These are phyloP conservation scores for Atta colombica DNA, from an alignment of 1,140 invertebrate genomes.

Conservation along the genomic window DNA sequence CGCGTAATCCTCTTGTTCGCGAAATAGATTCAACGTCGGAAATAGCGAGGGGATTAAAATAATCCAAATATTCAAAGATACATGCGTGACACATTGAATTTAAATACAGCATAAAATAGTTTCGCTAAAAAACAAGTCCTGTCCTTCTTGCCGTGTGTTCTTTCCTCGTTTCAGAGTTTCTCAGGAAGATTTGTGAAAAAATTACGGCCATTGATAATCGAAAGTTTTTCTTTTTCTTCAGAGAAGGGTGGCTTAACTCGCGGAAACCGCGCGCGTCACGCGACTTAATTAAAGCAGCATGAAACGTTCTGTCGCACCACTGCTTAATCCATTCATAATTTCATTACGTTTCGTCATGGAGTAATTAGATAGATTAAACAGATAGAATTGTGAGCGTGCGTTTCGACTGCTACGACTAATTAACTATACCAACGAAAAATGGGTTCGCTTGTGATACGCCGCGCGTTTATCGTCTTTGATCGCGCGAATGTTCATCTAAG, in stretches of 20 bases:
- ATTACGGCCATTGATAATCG: constrained; percentile 8
- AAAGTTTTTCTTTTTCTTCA: background rate
- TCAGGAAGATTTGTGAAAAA: background rate
- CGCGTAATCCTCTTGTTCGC: background rate
- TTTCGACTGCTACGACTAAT: background rate
- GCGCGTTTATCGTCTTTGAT: constrained; percentile 8
- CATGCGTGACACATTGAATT: background rate
- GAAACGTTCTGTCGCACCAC: constrained; percentile 20
- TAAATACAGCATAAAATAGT: background rate
- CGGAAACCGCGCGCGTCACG: constrained; percentile 42
- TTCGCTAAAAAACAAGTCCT: background rate
- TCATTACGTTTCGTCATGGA: constrained; percentile 48
- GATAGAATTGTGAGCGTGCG: constrained; percentile 35
- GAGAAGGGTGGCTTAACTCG: background rate
- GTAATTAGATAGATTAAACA: constrained; percentile 62
- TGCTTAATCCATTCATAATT: constrained; percentile 59
- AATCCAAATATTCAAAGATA: background rate
- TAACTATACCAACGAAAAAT: constrained; percentile 11
- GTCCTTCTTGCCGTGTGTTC: no score
- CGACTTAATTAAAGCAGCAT: constrained; percentile 47
- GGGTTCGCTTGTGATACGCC: background rate
- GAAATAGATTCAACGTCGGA: background rate
- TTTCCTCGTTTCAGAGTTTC: background rate
- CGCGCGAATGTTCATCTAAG: background rate
- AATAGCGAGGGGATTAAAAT: background rate